Conservation (phyloP, 2,888 invertebrate genomes). For the Calliopum simillimum region DNA sequence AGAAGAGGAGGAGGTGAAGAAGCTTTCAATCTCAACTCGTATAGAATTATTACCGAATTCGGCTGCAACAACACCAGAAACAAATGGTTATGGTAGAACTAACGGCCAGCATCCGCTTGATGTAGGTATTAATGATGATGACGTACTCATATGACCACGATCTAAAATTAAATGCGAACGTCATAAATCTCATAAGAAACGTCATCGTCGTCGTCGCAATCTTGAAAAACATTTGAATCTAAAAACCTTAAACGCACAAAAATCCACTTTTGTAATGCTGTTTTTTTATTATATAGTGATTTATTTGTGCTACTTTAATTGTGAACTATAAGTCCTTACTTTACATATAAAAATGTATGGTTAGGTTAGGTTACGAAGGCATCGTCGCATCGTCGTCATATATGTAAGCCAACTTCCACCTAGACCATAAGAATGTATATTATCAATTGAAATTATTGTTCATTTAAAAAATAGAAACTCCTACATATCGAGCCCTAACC, state of each 20-base stretch:
- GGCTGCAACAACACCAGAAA: not conserved
- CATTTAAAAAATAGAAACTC: too few relatives aligned
- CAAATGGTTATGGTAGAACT: slow-evolving; percentile 18
- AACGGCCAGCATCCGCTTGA: slow-evolving; percentile 14
- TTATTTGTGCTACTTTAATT: slow-evolving; percentile 46
- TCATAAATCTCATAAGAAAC: not conserved
- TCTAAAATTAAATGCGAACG: slow-evolving; percentile 1
- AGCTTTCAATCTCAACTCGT: not conserved
- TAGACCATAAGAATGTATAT: too few relatives aligned
- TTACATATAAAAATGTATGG: too few relatives aligned
- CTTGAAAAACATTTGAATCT: not conserved
- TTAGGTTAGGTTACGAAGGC: too few relatives aligned
- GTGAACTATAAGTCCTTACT: too few relatives aligned
- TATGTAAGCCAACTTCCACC: too few relatives aligned
- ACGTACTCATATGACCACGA: slow-evolving; percentile 27
- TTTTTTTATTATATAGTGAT: slow-evolving; percentile 46
- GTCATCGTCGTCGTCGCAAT: not conserved
- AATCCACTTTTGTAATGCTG: slow-evolving; percentile 35
- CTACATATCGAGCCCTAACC: too few relatives aligned
- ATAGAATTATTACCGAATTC: slow-evolving; percentile 28
- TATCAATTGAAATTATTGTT: too few relatives aligned
- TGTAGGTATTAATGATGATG: slow-evolving; percentile 24
- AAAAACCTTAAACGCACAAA: slow-evolving; percentile 13
- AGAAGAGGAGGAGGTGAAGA: slow-evolving; percentile 22
- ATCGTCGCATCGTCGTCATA: too few relatives aligned